Evolutionary conservation across 1,140 invertebrate genomes (phyloP).

Genomic region (Brachionus calyciflorus): DNA sequence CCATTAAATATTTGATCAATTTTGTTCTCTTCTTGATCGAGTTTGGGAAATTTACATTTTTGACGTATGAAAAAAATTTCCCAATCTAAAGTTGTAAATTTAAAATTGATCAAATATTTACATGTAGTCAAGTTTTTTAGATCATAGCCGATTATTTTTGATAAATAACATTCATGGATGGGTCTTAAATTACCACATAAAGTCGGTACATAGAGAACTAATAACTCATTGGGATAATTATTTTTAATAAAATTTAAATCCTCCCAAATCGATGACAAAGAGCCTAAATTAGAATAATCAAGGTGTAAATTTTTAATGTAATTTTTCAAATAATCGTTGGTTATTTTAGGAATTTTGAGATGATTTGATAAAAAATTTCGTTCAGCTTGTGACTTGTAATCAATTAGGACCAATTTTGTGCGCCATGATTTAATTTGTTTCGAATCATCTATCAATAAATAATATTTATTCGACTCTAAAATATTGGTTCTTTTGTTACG

Average conservation of each 20-base stretch:
- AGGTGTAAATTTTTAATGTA: constrained; percentile 25
- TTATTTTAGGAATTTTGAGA: not conserved
- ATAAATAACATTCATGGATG: constrained; percentile 9
- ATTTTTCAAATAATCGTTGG: not conserved
- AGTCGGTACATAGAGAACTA: not conserved
- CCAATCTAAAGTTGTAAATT: not conserved
- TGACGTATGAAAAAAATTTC: constrained; percentile 17
- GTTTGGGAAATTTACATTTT: not conserved
- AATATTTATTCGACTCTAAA: not conserved
- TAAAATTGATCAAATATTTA: constrained; percentile 4
- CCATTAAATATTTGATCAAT: constrained; percentile 16
- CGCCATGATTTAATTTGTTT: constrained; percentile 8
- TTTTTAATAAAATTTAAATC: constrained; percentile 12
- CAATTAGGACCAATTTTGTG: not conserved
- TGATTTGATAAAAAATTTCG: not conserved
- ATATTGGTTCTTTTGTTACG: not conserved
- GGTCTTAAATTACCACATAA: not conserved
- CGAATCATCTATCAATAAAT: not conserved
- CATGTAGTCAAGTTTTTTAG: not conserved
- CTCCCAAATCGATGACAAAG: not conserved
- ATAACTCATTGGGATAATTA: not conserved
- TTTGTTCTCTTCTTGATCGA: constrained; percentile 7
- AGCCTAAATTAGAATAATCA: not conserved
- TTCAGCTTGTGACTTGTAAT: not conserved
- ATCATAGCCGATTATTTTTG: not conserved